phyloP scores from a whole-genome alignment of 1,140 invertebrate genomes.

The Formica selysi region DNA sequence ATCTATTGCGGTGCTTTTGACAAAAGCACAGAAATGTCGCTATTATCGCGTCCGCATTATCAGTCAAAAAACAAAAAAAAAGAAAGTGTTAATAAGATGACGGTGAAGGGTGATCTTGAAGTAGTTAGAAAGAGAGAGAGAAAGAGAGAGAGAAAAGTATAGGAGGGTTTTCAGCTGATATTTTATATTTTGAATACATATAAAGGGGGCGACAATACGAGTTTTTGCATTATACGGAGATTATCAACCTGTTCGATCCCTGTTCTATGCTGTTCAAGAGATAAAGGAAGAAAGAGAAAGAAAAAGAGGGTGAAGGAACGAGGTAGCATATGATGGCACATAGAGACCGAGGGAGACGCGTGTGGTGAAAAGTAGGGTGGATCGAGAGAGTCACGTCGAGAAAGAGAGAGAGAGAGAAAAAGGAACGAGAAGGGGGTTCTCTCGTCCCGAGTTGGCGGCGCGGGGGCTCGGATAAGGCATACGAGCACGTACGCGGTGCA shows the following conservation, averaged over 20 bases:
- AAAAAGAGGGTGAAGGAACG: conserved; percentile 25
- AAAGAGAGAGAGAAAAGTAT: conserved; percentile 55
- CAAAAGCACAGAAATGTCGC: not conserved
- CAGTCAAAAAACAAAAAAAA: not conserved
- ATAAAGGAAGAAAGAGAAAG: conserved; percentile 19
- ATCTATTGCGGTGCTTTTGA: not conserved
- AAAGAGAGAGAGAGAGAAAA: conserved; percentile 62
- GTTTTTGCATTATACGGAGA: conserved; percentile 86
- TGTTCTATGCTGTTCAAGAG: conserved; percentile 70
- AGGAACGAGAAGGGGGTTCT: conserved; percentile 65
- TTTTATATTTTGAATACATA: too few relatives aligned
- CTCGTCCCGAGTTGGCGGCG: conserved; percentile 38
- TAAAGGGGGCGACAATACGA: conserved; percentile 75
- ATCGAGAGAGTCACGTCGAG: conserved; percentile 73
- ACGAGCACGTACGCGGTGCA: conserved; percentile 81
- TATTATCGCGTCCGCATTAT: not conserved
- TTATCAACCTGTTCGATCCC: conserved; percentile 85
- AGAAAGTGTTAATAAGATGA: conserved; percentile 78
- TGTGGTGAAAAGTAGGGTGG: conserved; percentile 58
- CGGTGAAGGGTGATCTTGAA: conserved; percentile 74
- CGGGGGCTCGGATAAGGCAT: conserved; percentile 78
- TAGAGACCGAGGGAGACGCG: conserved; percentile 54
- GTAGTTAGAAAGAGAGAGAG: conserved; percentile 69
- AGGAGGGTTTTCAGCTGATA: conserved; percentile 49
- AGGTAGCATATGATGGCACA: conserved; percentile 48